Base-by-base conservation (phyloP, 2,113 vertebrate species). In the Gobiocypris rarus region DNA sequence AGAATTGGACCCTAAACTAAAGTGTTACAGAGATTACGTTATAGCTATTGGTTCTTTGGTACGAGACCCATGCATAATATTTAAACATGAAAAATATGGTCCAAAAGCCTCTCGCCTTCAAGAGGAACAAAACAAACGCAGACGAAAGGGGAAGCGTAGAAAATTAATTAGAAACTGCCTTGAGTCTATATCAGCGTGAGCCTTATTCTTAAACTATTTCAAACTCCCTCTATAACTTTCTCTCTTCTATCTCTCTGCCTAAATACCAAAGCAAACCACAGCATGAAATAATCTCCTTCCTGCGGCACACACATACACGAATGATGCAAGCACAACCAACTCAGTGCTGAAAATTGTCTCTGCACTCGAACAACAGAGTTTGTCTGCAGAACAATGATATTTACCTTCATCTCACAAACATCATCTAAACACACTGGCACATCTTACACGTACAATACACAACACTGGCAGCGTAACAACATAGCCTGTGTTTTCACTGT, bases 141-240 rank as follows among this genome's bases (percentile, higher is more conserved):
- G 87, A 81, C 80, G 83, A 87, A 87, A 86, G 86, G 78, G 86
- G 88, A 92, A 76, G 82, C 90, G 91, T 91, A 89, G 85, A 91
- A 92, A 94, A 93, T 93, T 90, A 92, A 92, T 94, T 91, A 90
- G 82, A 90, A 89, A 86, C 86, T 85, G 82, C 84, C 87, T 84
- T 88, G 89, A 82, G 91, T 89, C 85, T 77, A 4, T 70, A 70
- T 69, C 77, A 79, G 77, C 48, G 17, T 41, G 65, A 28, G 28
- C 8, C 26, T 67, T 31, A 19, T 41, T 59, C 59, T 52, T 54
- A 48, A 71, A 31, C 86, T 45, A 76, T 61, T 61, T 71, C 43
- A 31, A 69, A 22, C 45, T 56, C 50, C n/a, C 19, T 70, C 34
- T 70, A 52, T 41, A 43, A 59, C 59, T 38, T 65, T 79, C 74